Percentiles rank a stretch among this genome's conserved stretches.
Evolutionary conservation across 1,140 invertebrate species (phyloP).

Genomic region (Apocrypta bakeri): DNA sequence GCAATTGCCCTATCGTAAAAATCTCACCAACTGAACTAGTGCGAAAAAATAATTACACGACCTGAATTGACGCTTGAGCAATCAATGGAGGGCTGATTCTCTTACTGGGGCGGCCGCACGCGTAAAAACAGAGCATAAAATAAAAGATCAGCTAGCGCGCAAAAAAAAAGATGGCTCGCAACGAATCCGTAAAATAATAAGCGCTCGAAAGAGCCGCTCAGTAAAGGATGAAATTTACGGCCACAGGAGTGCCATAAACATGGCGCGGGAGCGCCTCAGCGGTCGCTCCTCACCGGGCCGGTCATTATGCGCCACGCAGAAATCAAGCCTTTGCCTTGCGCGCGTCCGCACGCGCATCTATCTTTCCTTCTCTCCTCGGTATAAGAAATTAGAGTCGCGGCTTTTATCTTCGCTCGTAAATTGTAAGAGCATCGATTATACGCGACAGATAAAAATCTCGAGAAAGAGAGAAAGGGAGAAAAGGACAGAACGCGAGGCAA

Average conservation of each 20-base stretch:
- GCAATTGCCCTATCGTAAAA: not conserved
- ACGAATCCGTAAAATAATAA: constrained; percentile 18
- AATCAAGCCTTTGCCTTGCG: not conserved
- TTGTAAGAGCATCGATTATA: constrained; percentile 24
- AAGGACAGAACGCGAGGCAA: not conserved
- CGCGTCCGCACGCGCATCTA: not conserved
- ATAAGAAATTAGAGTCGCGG: constrained; percentile 33
- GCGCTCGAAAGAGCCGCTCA: not conserved
- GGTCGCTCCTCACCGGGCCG: not conserved
- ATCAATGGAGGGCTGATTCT: not conserved
- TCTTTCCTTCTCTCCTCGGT: not conserved
- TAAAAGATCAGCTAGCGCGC: no score
- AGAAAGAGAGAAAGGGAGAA: not conserved
- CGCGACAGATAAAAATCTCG: constrained; percentile 24
- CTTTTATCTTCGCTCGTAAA: constrained; percentile 32
- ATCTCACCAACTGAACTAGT: no score
- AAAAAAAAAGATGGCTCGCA: not conserved
- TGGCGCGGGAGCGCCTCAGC: not conserved
- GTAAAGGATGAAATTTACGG: constrained; percentile 21
- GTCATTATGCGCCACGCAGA: constrained; percentile 22
- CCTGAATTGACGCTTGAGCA: not conserved
- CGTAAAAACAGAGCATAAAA: not conserved
- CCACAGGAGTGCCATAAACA: not conserved
- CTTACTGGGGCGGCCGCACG: not conserved
- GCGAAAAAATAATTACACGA: not conserved